Base-by-base conservation (phyloP, 30 jellyfish, hydroid and myxozoan genomes). In the Chironex yamaguchii region DNA sequence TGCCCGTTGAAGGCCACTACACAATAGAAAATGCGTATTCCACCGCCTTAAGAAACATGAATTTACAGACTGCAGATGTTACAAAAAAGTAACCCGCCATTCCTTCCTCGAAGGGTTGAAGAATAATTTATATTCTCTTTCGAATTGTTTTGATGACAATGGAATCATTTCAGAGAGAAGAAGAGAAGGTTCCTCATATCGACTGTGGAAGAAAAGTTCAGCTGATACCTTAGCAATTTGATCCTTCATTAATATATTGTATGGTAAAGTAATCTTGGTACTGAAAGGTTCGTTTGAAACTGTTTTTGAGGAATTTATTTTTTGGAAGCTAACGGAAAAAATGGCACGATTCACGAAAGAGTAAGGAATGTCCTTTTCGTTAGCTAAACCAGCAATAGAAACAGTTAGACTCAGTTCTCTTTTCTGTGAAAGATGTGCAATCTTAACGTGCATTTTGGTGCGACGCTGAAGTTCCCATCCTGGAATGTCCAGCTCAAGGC, bases 401-500 rank as follows among this genome's bases (percentile, higher is more conserved):
- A 70, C 30, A 21, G 36, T 54, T 33, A 91, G 4, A 24, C 49
- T 13, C 65, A 50, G 17, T 65, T 24, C 58, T 1, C 32, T 42
- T 0, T 53, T 64, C 32, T 11, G 36, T 3, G 64, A 36, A 11
- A 70, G 23, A 17, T 36, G 14, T 3, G 62, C 13, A 3, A 66
- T 34, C 0, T 1, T 34, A 0, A 62, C 80, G 17, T 66, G 6
- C 3, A 91, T 28, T 22, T 78, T 73, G 20, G 76, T 88, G 23
- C 95, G 36, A 30, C 98, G 78, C 13, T 32, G 51, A 62, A 91
- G 53, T 53, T 91, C 90, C 98, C 98, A 91, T 65, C 73, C 79
- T 34, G 95, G 95, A n/a, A 91, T 72, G 20, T 89, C 53, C 2
- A 85, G 4, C 31, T 72, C 90, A 26, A 91, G 84, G 23, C 92